Percentiles rank a stretch among this genome's conserved stretches.
These are phyloP conservation scores for Felis catus DNA, from an alignment of 2,113 vertebrate genomes.

Conservation along the genomic window DNA sequence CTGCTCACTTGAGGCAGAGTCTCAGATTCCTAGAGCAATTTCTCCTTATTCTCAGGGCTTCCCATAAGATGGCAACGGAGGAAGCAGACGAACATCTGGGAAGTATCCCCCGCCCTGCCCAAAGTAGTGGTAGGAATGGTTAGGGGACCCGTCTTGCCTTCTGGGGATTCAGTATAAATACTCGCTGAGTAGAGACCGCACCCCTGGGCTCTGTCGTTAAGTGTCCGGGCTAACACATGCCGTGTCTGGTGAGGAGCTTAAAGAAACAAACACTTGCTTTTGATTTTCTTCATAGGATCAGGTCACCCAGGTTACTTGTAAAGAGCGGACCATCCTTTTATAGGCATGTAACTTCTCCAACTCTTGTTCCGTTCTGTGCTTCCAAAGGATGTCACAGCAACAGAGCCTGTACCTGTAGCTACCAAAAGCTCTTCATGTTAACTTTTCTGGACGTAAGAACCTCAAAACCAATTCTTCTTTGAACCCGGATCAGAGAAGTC, in stretches of 20 bases:
- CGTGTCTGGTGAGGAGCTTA: neutral
- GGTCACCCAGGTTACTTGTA: slow-evolving; percentile 3
- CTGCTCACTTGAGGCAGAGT: neutral
- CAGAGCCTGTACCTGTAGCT: neutral
- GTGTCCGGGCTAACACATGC: neutral
- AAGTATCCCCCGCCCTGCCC: neutral
- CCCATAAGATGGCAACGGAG: neutral
- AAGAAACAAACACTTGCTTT: slow-evolving; percentile 59
- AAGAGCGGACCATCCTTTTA: slow-evolving; percentile 17
- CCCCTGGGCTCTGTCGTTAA: neutral
- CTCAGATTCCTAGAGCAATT: neutral
- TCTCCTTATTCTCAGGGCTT: neutral
- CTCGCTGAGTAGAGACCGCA: neutral
- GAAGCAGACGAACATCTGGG: neutral
- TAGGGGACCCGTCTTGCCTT: neutral
- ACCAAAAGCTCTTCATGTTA: neutral
- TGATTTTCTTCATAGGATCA: slow-evolving; percentile 56
- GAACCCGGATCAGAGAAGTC: neutral
- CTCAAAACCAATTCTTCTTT: neutral
- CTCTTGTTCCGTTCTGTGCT: neutral
- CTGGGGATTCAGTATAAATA: neutral
- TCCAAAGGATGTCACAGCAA: slow-evolving; percentile 17
- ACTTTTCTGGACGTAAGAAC: neutral
- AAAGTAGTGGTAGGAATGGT: neutral
- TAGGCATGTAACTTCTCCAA: neutral